A percentile compares a stretch with the other conserved stretches of the same genome.
Conservation (phyloP, 2,888 invertebrate genomes). For the Laspeyria flexula region DNA sequence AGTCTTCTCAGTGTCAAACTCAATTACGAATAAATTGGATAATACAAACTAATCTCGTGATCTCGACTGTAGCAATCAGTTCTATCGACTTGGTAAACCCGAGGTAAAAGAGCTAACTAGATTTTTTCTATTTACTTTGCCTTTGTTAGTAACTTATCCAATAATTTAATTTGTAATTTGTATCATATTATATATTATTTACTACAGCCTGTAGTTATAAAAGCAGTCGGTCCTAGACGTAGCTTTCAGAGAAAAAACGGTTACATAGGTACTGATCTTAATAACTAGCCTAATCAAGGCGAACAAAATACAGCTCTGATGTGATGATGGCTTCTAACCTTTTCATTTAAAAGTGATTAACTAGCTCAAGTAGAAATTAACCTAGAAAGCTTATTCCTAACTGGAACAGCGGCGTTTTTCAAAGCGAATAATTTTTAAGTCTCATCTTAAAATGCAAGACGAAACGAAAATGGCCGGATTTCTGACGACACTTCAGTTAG, state of each 20-base stretch:
- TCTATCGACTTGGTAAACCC: conserved; percentile 25
- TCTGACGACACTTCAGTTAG: conserved; percentile 66
- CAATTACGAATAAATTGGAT: conserved; percentile 43
- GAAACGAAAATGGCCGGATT: conserved; percentile 67
- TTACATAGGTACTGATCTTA: too few species aligned
- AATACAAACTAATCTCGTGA: conserved; percentile 39
- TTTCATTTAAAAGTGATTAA: too few species aligned
- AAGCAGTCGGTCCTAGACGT: too few species aligned
- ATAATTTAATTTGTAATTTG: conserved; percentile 23
- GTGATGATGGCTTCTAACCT: too few species aligned
- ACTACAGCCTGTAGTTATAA: too few species aligned
- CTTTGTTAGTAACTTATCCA: conserved; percentile 5
- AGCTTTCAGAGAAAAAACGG: too few species aligned
- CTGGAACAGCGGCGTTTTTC: too few species aligned
- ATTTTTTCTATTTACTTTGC: conserved; percentile 9
- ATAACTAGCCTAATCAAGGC: too few species aligned
- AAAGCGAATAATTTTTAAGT: conserved; percentile 1
- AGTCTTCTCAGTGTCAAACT: conserved; percentile 29
- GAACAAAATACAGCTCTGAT: too few species aligned
- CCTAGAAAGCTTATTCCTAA: too few species aligned
- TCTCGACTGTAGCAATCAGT: conserved; percentile 31
- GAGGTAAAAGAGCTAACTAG: conserved; percentile 17
- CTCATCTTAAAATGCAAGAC: conserved; percentile 55
- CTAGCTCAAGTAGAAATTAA: too few species aligned
- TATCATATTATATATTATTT: too few species aligned